phyloP scores from a whole-genome alignment of 1,140 invertebrate genomes.

The Bombus superbus region DNA sequence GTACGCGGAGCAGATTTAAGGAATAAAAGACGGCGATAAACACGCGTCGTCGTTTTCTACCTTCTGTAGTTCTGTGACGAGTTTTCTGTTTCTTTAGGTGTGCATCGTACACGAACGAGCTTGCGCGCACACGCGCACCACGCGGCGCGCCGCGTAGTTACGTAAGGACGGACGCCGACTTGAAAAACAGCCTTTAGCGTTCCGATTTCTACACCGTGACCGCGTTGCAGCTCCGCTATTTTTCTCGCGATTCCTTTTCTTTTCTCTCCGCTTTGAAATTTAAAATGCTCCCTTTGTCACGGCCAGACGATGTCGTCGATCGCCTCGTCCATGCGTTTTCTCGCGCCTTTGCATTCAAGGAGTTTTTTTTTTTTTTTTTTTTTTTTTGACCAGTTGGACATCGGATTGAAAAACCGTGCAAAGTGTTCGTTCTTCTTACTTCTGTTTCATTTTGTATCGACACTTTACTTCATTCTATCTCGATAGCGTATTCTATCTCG shows the following conservation, averaged over 20 bases:
- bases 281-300: not conserved
- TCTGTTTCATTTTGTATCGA: too few relatives aligned
- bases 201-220: slow-evolving; percentile 28
- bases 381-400: not conserved
- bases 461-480: not conserved
- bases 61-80: not conserved
- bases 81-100: slow-evolving; percentile 14
- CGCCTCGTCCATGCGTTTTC: not conserved
- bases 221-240: not conserved
- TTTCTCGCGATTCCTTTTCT: not conserved
- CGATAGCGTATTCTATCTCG: not conserved
- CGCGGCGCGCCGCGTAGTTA: slow-evolving; percentile 4
- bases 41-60: not conserved
- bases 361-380: not conserved
- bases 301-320: not conserved
- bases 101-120: not conserved
- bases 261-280: not conserved
- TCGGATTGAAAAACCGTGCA: not conserved
- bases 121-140: too few relatives aligned
- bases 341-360: accelerated
- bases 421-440: not conserved
- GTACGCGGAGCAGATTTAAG: not conserved
- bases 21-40: slow-evolving; percentile 28
- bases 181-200: slow-evolving; percentile 29
- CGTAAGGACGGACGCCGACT: slow-evolving; percentile 24